Base-by-base conservation (phyloP, 1,140 invertebrate species). In the Hypsibius dujardini region DNA sequence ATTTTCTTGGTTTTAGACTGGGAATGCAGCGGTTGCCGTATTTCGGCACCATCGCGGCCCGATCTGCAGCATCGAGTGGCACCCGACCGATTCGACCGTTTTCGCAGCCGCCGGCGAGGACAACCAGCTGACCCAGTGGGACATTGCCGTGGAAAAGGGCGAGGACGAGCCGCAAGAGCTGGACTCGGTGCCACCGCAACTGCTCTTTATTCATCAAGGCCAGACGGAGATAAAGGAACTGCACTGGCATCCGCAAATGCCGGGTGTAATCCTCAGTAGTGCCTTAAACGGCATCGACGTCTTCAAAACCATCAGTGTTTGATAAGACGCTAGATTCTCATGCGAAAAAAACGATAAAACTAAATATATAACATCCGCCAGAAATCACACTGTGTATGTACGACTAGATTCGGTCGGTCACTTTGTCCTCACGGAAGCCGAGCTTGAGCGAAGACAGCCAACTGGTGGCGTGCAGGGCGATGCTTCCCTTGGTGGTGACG, bases 131-230 rank as follows among this genome's bases (percentile, higher is more conserved):
- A 89, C 90, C 0, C 81, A 96, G 46, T 99, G 95, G 95, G 96
- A 99, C 82, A 83, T 98, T 70, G 88, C 91, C 1, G 86, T 96
- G 1, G 95, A 98, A 81, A 83, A 84, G 75, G 88, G 88, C 76
- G 84, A 87, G 75, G 81, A 84, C 12, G 73, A 73, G 14, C 47
- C 73, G 2, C 72, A 72, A 46, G 69, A 70, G 42, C 72, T 69
- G 60, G 74, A 14, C 79, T 86, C 90, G 76, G 79, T 98, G 47
- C 95, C 95, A 50, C 89, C 93, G 1, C 95, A 98, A 79, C 79
- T 99, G 1, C 81, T 99, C 59, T 99, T 99, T 78, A 93, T 98
- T 74, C 96, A 99, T 81, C 90, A 95, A 84, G 96, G 96, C 70
- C 95, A 98, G 79, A 89, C 87, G 70, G 92, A 98, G 76, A 88